Base-by-base conservation (phyloP, 2,888 invertebrate species). In the Scaptomyza caliginosa region DNA sequence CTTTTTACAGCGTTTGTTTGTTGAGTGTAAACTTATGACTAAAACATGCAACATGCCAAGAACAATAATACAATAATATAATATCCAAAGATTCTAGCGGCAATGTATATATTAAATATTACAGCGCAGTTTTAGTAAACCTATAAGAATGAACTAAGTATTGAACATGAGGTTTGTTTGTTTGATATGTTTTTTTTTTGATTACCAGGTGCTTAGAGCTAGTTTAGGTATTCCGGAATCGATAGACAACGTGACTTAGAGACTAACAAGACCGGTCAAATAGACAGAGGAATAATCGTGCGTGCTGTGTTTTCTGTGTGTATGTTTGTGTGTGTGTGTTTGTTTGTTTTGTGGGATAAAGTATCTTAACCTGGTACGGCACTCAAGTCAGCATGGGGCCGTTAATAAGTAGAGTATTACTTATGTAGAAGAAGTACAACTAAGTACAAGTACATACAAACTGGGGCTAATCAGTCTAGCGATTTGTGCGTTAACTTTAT, bases 181-280 rank as follows among this genome's bases (percentile, higher is more conserved):
- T n/a, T n/a, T n/a, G n/a, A n/a, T n/a, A n/a, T n/a, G n/a, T n/a
- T n/a, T n/a, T n/a, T 24, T 28, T 45, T 5, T 30, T n/a, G 2
- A 62, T 73, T 65, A 68, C 60, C 73, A 60, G 74, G 65, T 71
- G 48, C 58, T 58, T 30, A 49, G 39, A 56, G 45, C 39, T 67
- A 62, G 72, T 76, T 80, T 82, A 87, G 70, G 54, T 82, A 89
- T 89, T 89, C 88, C 89, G 88, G 89, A 88, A 89, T 88, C 77
- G 72, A 77, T 74, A 76, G 81, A 71, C 49, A 77, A 68, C 65
- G 46, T 68, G 13, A 32, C 32, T 82, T 79, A 73, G 19, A 64
- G 16, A 63, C 71, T 73, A 82, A 69, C 68, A 76, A 62, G 64
- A 58, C 17, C 58, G 52, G 32, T 54, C 6, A 46, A 38, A 23